These are phyloP conservation scores for Aeoliscus strigatus DNA, from an alignment of 2,797 vertebrate species.

Conservation along the genomic window DNA sequence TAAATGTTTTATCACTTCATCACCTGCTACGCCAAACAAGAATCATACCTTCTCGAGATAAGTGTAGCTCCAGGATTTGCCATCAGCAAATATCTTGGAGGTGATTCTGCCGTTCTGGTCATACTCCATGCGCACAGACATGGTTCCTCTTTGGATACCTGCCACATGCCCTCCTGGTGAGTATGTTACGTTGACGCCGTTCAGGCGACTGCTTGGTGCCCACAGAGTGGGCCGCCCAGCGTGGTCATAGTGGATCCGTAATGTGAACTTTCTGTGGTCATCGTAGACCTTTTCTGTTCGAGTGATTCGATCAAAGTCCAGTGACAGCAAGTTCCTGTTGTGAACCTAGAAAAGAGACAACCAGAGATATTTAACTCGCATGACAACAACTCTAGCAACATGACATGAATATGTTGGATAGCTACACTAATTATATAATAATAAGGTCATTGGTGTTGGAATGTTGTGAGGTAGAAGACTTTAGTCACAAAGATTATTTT, in stretches of 20 bases:
- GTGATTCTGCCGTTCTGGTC: constrained; percentile 90
- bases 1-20: background rate
- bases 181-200: constrained; percentile 95
- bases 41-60: constrained; percentile 91
- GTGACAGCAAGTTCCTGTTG: constrained; percentile 92
- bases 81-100: constrained; percentile 94
- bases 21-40: background rate
- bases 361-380: constrained; percentile 8
- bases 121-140: constrained; percentile 98
- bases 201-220: constrained; percentile 95
- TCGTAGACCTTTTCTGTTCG: constrained; percentile 98
- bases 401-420: constrained; percentile 13
- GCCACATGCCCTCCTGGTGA: constrained; percentile 89
- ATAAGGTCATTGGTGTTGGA: too few relatives aligned
- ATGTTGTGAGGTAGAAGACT: constrained; percentile 25
- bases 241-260: constrained; percentile 93
- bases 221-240: constrained; percentile 94
- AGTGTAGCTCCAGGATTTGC: constrained; percentile 97
- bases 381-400: constrained; percentile 5
- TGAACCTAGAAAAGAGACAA: constrained; percentile 80
- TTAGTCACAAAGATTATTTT: constrained; percentile 50
- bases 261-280: constrained; percentile 96
- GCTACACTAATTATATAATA: constrained; percentile 23
- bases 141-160: constrained; percentile 93
- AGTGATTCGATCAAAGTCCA: constrained; percentile 97